Evolutionary conservation across 2,888 invertebrate genomes (phyloP).

Genomic region (Nematopogon swammerdamellus): DNA sequence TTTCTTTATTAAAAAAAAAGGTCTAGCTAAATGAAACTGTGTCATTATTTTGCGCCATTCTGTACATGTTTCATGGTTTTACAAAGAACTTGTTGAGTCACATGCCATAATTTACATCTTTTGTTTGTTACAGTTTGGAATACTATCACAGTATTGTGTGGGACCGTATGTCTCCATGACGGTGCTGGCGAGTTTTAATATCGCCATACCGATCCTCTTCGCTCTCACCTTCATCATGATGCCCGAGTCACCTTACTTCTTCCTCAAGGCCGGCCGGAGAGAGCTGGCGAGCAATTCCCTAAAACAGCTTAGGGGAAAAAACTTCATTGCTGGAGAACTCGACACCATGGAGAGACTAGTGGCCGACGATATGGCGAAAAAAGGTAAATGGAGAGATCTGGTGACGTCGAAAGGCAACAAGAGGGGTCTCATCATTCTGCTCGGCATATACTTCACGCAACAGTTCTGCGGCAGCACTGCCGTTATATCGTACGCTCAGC

Average conservation of each 20-base stretch:
- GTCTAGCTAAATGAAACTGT: too few species aligned
- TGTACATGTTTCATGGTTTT: too few species aligned
- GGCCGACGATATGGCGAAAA: constrained; percentile 49
- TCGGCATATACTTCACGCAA: constrained; percentile 58
- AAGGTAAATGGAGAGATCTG: constrained; percentile 46
- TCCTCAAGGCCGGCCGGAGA: constrained; percentile 41
- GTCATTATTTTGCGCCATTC: too few species aligned
- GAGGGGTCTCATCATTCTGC: constrained; percentile 55
- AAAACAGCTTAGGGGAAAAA: constrained; percentile 52
- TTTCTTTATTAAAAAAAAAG: too few species aligned
- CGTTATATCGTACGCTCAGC: constrained; percentile 55
- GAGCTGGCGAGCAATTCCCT: constrained; percentile 55
- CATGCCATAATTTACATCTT: too few species aligned
- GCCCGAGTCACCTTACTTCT: constrained; percentile 66
- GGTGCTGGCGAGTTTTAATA: constrained; percentile 51
- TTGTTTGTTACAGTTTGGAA: constrained; percentile 43
- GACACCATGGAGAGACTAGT: constrained; percentile 51
- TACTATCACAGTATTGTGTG: constrained; percentile 58
- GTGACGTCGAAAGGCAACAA: constrained; percentile 44
- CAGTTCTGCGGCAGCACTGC: constrained; percentile 63
- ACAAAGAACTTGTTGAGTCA: too few species aligned
- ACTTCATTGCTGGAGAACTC: constrained; percentile 52
- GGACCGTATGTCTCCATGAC: constrained; percentile 58
- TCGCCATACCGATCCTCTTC: constrained; percentile 53
- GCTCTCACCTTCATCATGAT: constrained; percentile 55